Evolutionary conservation across 2,113 vertebrate genomes (phyloP), one percentile per base, ranked within the genome.

Genomic region (Ranitomeya variabilis): DNA sequence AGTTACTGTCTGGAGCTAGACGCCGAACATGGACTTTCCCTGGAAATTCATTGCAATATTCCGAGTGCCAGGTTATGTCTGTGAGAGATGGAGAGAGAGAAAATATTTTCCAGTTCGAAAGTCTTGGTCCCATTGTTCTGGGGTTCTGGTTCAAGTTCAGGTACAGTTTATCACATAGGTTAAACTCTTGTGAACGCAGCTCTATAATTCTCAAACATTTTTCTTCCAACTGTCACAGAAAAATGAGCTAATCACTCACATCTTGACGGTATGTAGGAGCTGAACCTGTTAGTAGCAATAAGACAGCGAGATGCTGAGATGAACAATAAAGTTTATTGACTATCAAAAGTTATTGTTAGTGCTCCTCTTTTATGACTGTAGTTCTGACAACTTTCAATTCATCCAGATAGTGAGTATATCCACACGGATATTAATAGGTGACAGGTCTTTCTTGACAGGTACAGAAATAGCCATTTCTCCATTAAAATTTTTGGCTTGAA

Each of bases 341-440:
- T 16, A 59, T 80, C 55, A 80, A 60, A 80, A 21, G 78, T 80
- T 80, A 80, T 80, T 80, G 78, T 80, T 80, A 80, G 78, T 80
- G 78, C 78, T 80, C n/a, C 78, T 80, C 1, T 26, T 57, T 80
- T 80, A 80, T 57, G 12, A 16, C 54, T 21, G 14, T 80, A 80
- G 14, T 81, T 59, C n/a, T 81, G 37, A 81, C 57, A 81, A 81
- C 55, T 59, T 31, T 31, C 79, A 81, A 81, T 81, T 81, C 31
- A 15, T 37, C 79, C 57, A 81, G 57, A 59, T 81, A 19, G 79
- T 81, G 79, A 81, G 23, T 62, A 45, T 60, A 59, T 60, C 55
- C 79, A 80, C n/a, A 80, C 23, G 31, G 55, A 26, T 59, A 81
- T 81, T 81, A 60, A 60, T 81, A 81, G 59, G 18, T 7, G 11